A percentile compares a stretch with the other conserved stretches of the same genome.
Conservation (phyloP, 2,797 vertebrate species). For the Gymnoscopelus microlampas region DNA sequence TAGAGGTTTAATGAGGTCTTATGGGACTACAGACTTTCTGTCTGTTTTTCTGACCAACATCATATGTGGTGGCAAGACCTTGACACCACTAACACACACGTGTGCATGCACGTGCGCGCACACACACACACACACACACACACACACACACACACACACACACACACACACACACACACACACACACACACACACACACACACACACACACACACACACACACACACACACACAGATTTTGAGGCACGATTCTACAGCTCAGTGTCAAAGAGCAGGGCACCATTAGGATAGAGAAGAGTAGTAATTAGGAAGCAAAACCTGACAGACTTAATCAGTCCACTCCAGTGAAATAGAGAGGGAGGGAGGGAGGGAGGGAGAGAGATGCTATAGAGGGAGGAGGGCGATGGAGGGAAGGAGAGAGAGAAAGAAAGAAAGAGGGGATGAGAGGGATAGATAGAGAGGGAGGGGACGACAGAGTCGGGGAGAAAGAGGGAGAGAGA, state of each 20-base stretch:
- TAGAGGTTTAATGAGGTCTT: constrained; percentile 60
- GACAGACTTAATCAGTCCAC: constrained; percentile 29
- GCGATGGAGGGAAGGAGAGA: not conserved
- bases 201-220: constrained; percentile 9
- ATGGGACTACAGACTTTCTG: constrained; percentile 40
- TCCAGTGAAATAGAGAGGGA: constrained; percentile 23
- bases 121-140: constrained; percentile 7
- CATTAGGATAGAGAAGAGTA: constrained; percentile 35
- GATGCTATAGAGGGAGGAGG: too few relatives aligned
- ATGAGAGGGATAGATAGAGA: not conserved
- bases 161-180: constrained; percentile 6
- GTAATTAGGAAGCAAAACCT: constrained; percentile 31
- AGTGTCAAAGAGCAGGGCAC: constrained; percentile 33
- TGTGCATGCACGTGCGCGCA: not conserved
- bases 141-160: constrained; percentile 2
- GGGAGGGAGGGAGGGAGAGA: not conserved
- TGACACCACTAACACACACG: constrained; percentile 11
- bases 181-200: constrained; percentile 5
- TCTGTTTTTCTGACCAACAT: constrained; percentile 33
- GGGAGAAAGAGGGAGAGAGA: not conserved
- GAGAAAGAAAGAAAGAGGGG: not conserved
- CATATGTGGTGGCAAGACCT: constrained; percentile 17
- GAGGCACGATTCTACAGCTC: constrained; percentile 15
- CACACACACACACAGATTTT: constrained; percentile 16
- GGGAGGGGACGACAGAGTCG: not conserved